Evolutionary conservation across 2,797 vertebrate species (phyloP).

Genomic region (Staurois parvus): DNA sequence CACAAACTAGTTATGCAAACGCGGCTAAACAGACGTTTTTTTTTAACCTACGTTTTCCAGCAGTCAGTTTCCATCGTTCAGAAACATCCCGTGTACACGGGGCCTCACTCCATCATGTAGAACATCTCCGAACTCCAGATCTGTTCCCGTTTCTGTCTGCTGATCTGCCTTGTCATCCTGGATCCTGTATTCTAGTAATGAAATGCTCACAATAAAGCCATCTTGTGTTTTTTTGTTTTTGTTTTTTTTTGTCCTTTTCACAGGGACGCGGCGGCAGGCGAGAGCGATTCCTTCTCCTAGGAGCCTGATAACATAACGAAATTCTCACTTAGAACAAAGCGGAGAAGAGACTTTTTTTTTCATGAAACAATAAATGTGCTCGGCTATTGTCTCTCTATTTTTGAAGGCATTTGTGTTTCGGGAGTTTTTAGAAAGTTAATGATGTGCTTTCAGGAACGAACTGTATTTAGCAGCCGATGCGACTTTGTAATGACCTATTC

Average conservation of each 20-base stretch:
- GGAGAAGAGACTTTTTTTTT: not conserved
- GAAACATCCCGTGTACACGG: too few relatives aligned
- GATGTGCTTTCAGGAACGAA: slow-evolving; percentile 23
- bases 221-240: not conserved
- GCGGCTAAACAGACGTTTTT: too few relatives aligned
- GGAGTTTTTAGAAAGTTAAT: slow-evolving; percentile 39
- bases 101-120: too few relatives aligned
- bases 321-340: not conserved
- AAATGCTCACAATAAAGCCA: too few relatives aligned
- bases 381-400: not conserved
- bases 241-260: not conserved
- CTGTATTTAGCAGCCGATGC: slow-evolving; percentile 29
- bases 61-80: too few relatives aligned
- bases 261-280: not conserved
- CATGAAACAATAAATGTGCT: slow-evolving; percentile 21
- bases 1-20: too few relatives aligned
- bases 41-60: too few relatives aligned
- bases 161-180: too few relatives aligned
- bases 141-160: too few relatives aligned
- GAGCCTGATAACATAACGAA: not conserved
- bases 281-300: not conserved
- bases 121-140: too few relatives aligned
- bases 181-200: too few relatives aligned
- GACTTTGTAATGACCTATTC: too few relatives aligned
- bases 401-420: slow-evolving; percentile 3